Conservation (phyloP, 92 coral and sea anemone species). For the Palythoa grandiflora region DNA sequence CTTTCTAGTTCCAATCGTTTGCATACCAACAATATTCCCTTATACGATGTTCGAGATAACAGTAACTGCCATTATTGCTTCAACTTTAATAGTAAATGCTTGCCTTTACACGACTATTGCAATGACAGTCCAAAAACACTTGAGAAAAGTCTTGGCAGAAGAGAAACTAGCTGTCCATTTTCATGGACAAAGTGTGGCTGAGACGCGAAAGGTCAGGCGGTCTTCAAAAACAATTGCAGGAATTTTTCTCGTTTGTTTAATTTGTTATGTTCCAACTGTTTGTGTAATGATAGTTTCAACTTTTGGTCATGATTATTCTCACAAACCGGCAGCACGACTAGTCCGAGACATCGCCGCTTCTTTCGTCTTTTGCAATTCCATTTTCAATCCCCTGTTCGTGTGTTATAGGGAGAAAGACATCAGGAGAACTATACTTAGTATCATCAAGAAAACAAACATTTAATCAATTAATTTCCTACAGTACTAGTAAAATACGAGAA, state of each 20-base stretch:
- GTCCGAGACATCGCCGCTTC: constrained; percentile 31
- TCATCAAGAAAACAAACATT: neutral
- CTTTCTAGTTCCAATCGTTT: constrained; percentile 4
- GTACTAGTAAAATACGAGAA: neutral
- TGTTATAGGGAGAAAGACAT: constrained; percentile 35
- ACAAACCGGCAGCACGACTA: neutral
- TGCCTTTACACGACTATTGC: constrained; percentile 15
- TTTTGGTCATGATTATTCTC: neutral
- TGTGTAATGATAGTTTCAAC: constrained; percentile 27
- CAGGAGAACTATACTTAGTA: constrained; percentile 6
- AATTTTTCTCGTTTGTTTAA: constrained; percentile 11
- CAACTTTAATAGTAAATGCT: constrained; percentile 18
- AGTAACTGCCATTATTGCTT: constrained; percentile 3
- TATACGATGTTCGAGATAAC: constrained; percentile 15
- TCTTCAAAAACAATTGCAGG: constrained; percentile 32
- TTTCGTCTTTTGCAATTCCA: constrained; percentile 20
- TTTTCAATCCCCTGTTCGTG: constrained; percentile 28
- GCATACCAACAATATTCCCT: neutral
- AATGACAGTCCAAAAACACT: constrained; percentile 6
- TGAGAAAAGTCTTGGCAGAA: constrained; percentile 17
- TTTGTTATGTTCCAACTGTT: constrained; percentile 18
- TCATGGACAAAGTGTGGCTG: constrained; percentile 21
- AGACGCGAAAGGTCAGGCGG: constrained; percentile 21
- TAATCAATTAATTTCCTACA: neutral
- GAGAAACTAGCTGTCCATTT: constrained; percentile 18